Percentiles rank a stretch among this genome's conserved stretches.
Conservation (phyloP, 1,140 invertebrate species). For the Akabosia matsudoensis region DNA sequence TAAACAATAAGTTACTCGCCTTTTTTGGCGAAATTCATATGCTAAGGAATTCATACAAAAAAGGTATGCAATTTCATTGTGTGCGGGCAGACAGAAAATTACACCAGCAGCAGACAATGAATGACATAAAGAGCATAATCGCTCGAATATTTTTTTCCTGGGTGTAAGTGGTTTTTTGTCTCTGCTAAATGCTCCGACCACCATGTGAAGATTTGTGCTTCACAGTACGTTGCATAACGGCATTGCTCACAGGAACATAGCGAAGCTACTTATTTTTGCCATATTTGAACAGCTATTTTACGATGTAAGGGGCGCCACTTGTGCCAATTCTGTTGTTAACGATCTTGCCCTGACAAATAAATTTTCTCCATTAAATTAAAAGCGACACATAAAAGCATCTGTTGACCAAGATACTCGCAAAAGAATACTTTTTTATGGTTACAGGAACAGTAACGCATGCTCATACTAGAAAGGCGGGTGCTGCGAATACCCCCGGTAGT, state of each 20-base stretch:
- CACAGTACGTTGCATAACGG: no score
- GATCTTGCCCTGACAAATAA: not conserved
- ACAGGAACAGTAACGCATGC: no score
- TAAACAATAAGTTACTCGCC: no score
- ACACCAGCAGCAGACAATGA: not conserved
- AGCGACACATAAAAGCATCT: not conserved
- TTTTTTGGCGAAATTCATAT: no score
- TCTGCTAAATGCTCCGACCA: no score
- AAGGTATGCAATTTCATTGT: no score
- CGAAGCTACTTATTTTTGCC: slow-evolving; percentile 10
- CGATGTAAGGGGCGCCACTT: slow-evolving; percentile 11
- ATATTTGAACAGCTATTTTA: slow-evolving; percentile 18
- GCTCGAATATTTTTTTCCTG: not conserved
- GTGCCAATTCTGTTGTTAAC: slow-evolving; percentile 7
- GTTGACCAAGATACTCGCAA: not conserved
- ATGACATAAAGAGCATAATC: not conserved
- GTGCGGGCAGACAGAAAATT: no score
- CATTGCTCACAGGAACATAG: not conserved
- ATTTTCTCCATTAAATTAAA: slow-evolving; percentile 9
- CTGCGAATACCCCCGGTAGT: no score
- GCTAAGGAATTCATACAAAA: no score
- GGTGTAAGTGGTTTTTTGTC: no score
- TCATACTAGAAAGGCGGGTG: slow-evolving; percentile 15
- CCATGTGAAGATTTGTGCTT: no score
- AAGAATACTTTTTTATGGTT: no score